These are phyloP conservation scores for Benitochromis conjunctus DNA, from an alignment of 2,113 vertebrate genomes.

Conservation along the genomic window DNA sequence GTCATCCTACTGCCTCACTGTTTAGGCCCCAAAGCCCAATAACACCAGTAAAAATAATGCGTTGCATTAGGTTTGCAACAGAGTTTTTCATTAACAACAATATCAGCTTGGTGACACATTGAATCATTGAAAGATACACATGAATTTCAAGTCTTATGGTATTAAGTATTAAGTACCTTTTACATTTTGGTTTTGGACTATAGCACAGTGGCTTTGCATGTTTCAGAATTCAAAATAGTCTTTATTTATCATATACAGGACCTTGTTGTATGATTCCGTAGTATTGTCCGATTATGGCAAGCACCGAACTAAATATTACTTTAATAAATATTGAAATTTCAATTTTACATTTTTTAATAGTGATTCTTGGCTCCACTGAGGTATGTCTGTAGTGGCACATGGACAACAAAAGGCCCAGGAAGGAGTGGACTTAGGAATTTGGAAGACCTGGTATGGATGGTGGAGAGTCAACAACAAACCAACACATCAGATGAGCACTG, in stretches of 20 bases:
- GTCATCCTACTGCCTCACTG: not conserved
- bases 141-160: not conserved
- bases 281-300: not conserved
- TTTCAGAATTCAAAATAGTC: not conserved
- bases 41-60: not conserved
- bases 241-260: not conserved
- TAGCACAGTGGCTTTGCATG: not conserved
- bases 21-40: not conserved
- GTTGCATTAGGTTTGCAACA: not conserved
- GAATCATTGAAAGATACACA: not conserved
- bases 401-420: not conserved
- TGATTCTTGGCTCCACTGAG: not conserved
- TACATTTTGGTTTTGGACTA: not conserved
- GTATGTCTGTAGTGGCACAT: not conserved
- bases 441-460: not conserved
- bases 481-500: not conserved
- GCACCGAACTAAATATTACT: not conserved
- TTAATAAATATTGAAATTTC: not conserved
- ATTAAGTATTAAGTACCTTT: not conserved
- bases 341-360: not conserved
- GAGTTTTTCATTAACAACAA: not conserved
- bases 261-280: not conserved
- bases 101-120: not conserved
- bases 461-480: not conserved
- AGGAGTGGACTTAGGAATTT: not conserved